Evolutionary conservation across 2,888 invertebrate species (phyloP).

Genomic region (Amiota mariae): DNA sequence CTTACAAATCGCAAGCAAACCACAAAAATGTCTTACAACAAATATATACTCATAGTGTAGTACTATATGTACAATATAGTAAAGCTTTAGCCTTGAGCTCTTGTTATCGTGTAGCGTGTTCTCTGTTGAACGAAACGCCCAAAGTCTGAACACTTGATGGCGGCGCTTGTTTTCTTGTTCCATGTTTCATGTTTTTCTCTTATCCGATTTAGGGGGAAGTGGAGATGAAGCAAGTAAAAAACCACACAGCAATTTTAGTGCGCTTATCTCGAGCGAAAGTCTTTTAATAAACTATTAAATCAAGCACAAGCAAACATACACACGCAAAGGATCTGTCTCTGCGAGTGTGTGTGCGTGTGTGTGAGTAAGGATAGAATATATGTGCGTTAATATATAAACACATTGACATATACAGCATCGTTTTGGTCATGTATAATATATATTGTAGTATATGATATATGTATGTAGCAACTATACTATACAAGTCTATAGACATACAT

Average conservation of each 20-base stretch:
- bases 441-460: constrained; percentile 7
- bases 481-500: neutral
- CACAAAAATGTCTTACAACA: constrained; percentile 5
- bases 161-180: too few species aligned
- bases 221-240: neutral
- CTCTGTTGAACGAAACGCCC: too few species aligned
- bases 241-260: constrained; percentile 48
- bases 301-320: constrained; percentile 58
- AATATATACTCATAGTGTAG: too few species aligned
- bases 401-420: constrained; percentile 34
- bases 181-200: too few species aligned
- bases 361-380: too few species aligned
- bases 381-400: neutral
- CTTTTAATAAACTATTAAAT: constrained; percentile 63
- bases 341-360: too few species aligned
- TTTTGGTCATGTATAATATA: constrained; percentile 9
- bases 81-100: too few species aligned
- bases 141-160: too few species aligned
- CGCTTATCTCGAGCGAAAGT: constrained; percentile 47
- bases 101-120: too few species aligned
- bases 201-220: too few species aligned
- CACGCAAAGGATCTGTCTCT: too few species aligned
- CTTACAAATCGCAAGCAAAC: neutral
- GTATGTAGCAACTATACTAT: neutral
- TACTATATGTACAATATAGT: too few species aligned